Conservation (phyloP, 2,888 invertebrate genomes). For the Spodoptera littoralis region DNA sequence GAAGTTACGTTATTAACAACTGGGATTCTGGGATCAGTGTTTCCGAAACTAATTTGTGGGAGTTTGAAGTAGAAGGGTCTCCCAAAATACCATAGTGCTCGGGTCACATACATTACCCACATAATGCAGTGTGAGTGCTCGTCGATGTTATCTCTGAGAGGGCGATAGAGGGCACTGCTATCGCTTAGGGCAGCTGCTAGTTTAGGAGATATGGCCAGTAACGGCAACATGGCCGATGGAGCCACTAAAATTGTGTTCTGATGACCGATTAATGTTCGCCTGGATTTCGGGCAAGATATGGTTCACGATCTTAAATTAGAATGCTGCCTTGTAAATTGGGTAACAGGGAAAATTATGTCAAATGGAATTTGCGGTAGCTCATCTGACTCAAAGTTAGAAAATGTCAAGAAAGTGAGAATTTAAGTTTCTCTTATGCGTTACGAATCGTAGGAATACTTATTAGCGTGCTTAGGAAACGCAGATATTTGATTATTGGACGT, state of each 20-base stretch:
- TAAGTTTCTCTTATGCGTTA: conserved; percentile 1
- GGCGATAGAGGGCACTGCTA: conserved; percentile 56
- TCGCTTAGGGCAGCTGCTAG: conserved; percentile 54
- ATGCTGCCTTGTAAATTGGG: neutral
- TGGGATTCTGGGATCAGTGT: neutral
- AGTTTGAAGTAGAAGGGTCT: conserved; percentile 21
- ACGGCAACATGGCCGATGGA: conserved; percentile 32
- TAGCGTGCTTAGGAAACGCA: neutral
- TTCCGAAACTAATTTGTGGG: conserved; percentile 37
- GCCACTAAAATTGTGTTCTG: conserved; percentile 33
- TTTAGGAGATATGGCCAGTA: conserved; percentile 48
- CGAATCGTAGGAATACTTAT: conserved; percentile 2
- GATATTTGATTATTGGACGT: conserved; percentile 1
- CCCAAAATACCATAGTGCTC: conserved; percentile 31
- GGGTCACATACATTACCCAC: conserved; percentile 54
- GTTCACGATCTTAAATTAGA: conserved; percentile 5
- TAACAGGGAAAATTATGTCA: neutral
- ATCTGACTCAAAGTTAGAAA: conserved; percentile 8
- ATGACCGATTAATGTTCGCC: conserved; percentile 25
- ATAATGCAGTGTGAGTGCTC: conserved; percentile 56
- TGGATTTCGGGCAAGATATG: conserved; percentile 6
- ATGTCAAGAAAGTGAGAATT: conserved; percentile 9
- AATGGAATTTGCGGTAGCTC: conserved; percentile 1
- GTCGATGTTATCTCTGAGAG: conserved; percentile 56
- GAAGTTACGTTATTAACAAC: conserved; percentile 12